Evolutionary conservation across 2,888 invertebrate species (phyloP).

Genomic region (Atethmia centrago): DNA sequence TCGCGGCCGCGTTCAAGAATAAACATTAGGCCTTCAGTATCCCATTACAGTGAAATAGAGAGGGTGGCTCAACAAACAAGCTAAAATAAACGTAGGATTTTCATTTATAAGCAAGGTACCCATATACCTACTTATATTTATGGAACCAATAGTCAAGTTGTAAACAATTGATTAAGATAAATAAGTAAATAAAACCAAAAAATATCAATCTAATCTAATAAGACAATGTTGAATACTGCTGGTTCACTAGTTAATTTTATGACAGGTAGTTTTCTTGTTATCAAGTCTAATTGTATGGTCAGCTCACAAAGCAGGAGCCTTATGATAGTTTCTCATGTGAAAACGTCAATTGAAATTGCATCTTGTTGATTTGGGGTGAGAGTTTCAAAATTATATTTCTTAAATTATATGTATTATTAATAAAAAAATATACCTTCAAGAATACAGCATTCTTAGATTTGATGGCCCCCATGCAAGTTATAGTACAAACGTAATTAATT

Average conservation of each 20-base stretch:
- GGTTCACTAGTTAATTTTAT: neutral
- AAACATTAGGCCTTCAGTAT: constrained; percentile 82
- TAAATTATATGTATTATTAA: constrained; percentile 17
- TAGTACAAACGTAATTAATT: constrained; percentile 68
- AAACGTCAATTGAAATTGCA: neutral
- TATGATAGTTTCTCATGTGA: neutral
- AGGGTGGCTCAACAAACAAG: constrained; percentile 74
- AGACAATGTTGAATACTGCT: neutral
- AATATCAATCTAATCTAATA: neutral
- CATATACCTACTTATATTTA: neutral
- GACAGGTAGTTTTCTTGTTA: neutral
- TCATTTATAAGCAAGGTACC: constrained; percentile 15
- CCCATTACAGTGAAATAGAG: constrained; percentile 75
- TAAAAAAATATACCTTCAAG: constrained; percentile 78
- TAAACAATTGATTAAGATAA: neutral
- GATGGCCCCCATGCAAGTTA: constrained; percentile 88
- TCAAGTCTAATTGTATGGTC: neutral
- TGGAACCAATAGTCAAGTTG: neutral
- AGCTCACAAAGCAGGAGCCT: neutral
- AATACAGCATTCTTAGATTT: constrained; percentile 85
- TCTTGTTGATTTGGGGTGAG: neutral
- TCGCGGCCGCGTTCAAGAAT: constrained; percentile 82
- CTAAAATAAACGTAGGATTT: constrained; percentile 63
- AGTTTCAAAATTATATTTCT: neutral
- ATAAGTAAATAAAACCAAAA: neutral